phyloP scores from a whole-genome alignment of 1,140 invertebrate genomes.

The Liolophura sinensis region DNA sequence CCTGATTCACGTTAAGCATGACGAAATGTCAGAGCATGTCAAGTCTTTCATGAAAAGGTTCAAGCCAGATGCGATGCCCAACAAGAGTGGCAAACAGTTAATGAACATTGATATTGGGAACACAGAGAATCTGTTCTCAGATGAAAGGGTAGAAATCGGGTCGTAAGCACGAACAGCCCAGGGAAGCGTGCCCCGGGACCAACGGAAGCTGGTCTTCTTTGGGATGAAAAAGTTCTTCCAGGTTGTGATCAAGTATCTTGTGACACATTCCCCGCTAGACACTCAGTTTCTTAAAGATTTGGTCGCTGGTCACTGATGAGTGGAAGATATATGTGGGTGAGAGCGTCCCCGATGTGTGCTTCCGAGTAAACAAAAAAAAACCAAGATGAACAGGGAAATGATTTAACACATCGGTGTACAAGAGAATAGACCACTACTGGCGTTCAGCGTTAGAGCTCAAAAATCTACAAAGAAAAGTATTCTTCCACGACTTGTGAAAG shows the following conservation, averaged over 20 bases:
- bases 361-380: too few relatives aligned
- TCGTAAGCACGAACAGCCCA: slow-evolving; percentile 6
- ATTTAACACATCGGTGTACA: slow-evolving; percentile 2
- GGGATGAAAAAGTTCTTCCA: slow-evolving; percentile 15
- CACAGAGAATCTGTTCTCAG: slow-evolving; percentile 8
- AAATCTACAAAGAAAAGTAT: slow-evolving; percentile 10
- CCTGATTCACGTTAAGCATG: slow-evolving; percentile 22
- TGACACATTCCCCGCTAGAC: slow-evolving; percentile 12
- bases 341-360: slow-evolving; percentile 13
- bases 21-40: slow-evolving; percentile 15
- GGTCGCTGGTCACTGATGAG: slow-evolving; percentile 18
- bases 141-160: slow-evolving; percentile 18
- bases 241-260: slow-evolving; percentile 12
- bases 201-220: slow-evolving; percentile 12
- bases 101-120: slow-evolving; percentile 12
- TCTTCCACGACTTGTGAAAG: slow-evolving; percentile 17
- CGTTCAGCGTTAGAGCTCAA: slow-evolving; percentile 18
- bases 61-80: slow-evolving; percentile 11
- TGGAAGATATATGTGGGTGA: slow-evolving; percentile 22
- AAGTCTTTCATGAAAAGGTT: slow-evolving; percentile 14
- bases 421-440: slow-evolving; percentile 31
- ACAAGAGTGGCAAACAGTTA: slow-evolving; percentile 7
- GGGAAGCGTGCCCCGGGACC: background rate
- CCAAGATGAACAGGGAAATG: slow-evolving; percentile 9
- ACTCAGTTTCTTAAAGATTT: slow-evolving; percentile 10